Conservation (phyloP, 1,140 invertebrate genomes). For the Coelopa frigida region DNA sequence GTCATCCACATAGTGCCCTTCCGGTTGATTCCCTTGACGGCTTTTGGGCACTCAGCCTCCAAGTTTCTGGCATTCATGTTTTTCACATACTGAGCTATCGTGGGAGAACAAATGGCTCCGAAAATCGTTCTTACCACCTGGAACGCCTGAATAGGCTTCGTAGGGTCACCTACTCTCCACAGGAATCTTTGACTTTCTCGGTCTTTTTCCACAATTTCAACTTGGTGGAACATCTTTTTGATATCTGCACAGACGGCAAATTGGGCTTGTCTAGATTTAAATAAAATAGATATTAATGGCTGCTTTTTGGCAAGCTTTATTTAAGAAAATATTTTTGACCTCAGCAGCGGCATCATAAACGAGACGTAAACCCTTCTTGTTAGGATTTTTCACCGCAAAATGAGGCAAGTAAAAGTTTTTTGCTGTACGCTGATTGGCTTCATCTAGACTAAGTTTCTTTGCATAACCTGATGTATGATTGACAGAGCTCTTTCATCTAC, state of each 20-base stretch:
- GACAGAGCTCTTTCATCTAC: neutral
- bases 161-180: slow-evolving; percentile 4
- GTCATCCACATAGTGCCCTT: slow-evolving; percentile 40
- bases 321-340: slow-evolving; percentile 1
- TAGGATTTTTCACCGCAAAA: slow-evolving; percentile 23
- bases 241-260: slow-evolving; percentile 10
- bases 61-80: slow-evolving; percentile 24
- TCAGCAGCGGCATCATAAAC: slow-evolving; percentile 30
- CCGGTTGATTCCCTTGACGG: slow-evolving; percentile 23
- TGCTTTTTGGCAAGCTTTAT: slow-evolving; percentile 1
- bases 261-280: slow-evolving; percentile 5
- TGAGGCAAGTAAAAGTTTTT: slow-evolving; percentile 27
- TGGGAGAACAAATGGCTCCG: slow-evolving; percentile 11
- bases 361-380: slow-evolving; percentile 24
- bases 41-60: slow-evolving; percentile 14
- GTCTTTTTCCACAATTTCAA: slow-evolving; percentile 6
- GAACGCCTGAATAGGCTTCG: neutral
- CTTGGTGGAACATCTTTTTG: slow-evolving; percentile 12
- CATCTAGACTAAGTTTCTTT: slow-evolving; percentile 2
- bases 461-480: slow-evolving; percentile 17
- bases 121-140: slow-evolving; percentile 9
- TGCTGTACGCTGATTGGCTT: neutral
- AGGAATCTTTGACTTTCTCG: slow-evolving; percentile 12
- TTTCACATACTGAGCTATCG: slow-evolving; percentile 9
- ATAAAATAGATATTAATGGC: slow-evolving; percentile 6